Percentiles rank a stretch among this genome's conserved stretches.
Conservation (phyloP, 1,140 invertebrate species). For the Cydia fagiglandana region DNA sequence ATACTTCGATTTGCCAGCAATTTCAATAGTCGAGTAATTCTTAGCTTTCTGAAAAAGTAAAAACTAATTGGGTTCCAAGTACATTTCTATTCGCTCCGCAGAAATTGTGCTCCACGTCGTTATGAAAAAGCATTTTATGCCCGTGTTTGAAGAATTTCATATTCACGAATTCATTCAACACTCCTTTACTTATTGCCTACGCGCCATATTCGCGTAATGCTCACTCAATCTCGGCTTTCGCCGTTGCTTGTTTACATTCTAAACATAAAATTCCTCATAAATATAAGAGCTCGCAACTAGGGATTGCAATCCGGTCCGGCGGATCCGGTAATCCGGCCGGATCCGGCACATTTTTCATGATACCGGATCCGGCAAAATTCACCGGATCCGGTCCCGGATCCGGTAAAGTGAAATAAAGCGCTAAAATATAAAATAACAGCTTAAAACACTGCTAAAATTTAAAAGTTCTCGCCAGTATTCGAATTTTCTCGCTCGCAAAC, state of each 20-base stretch:
- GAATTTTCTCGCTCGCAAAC: too few relatives aligned
- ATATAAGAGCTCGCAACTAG: not conserved
- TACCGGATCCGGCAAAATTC: too few relatives aligned
- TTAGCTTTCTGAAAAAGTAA: not conserved
- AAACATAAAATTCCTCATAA: not conserved
- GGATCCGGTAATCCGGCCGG: too few relatives aligned
- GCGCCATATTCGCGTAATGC: not conserved
- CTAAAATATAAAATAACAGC: too few relatives aligned
- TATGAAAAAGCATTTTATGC: not conserved
- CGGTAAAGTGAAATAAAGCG: too few relatives aligned
- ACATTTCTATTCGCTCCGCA: not conserved
- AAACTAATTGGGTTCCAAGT: not conserved
- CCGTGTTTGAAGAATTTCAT: not conserved
- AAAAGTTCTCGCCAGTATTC: too few relatives aligned
- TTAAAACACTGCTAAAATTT: too few relatives aligned
- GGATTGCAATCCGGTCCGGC: too few relatives aligned
- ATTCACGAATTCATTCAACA: conserved; percentile 7
- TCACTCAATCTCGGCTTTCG: conserved; percentile 14
- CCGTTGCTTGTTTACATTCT: not conserved
- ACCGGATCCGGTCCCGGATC: too few relatives aligned
- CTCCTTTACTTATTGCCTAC: conserved; percentile 5
- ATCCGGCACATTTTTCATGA: too few relatives aligned
- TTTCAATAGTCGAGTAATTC: not conserved
- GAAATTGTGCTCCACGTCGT: not conserved
- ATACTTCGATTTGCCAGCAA: not conserved